These are phyloP conservation scores for Lycaena phlaeas DNA, from an alignment of 2,888 invertebrate species.

Conservation along the genomic window DNA sequence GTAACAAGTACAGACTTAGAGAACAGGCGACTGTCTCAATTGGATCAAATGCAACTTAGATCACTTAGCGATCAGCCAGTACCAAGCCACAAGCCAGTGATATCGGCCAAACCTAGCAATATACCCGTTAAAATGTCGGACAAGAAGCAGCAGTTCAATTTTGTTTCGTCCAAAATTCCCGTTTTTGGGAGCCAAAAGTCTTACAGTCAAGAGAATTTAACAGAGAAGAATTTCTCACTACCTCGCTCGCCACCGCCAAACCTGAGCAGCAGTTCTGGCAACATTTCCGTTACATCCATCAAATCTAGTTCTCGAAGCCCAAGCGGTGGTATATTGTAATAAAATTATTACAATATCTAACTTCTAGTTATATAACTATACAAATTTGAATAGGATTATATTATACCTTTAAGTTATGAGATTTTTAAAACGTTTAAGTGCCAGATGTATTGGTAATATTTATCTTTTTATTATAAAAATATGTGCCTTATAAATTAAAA, in stretches of 20 bases:
- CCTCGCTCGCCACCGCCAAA: slow-evolving; percentile 54
- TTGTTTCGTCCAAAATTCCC: slow-evolving; percentile 67
- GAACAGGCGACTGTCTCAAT: slow-evolving; percentile 72
- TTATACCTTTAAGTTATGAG: slow-evolving; percentile 2
- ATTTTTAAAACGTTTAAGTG: slow-evolving; percentile 10
- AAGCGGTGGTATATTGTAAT: slow-evolving; percentile 48
- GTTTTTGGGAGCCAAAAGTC: slow-evolving; percentile 65
- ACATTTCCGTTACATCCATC: slow-evolving; percentile 75
- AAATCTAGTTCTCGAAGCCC: slow-evolving; percentile 73
- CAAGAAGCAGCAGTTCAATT: slow-evolving; percentile 38
- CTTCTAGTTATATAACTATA: slow-evolving; percentile 5
- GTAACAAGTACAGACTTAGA: slow-evolving; percentile 66
- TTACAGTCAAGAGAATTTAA: slow-evolving; percentile 61
- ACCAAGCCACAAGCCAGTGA: slow-evolving; percentile 41
- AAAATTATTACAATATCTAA: slow-evolving; percentile 3
- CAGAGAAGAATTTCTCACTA: slow-evolving; percentile 49
- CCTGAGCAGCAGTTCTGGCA: slow-evolving; percentile 52
- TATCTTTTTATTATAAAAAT: slow-evolving; percentile 2
- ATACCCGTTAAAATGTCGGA: slow-evolving; percentile 58
- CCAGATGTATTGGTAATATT: slow-evolving; percentile 13
- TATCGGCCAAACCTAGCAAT: slow-evolving; percentile 59
- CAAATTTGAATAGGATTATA: slow-evolving; percentile 1
- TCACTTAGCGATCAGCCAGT: slow-evolving; percentile 33
- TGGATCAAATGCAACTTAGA: slow-evolving; percentile 57
- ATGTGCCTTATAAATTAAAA: slow-evolving; percentile 27